A percentile compares a stretch with the other conserved stretches of the same genome.
phyloP scores from a whole-genome alignment of 2,888 invertebrate genomes.

The Parnassius apollo region DNA sequence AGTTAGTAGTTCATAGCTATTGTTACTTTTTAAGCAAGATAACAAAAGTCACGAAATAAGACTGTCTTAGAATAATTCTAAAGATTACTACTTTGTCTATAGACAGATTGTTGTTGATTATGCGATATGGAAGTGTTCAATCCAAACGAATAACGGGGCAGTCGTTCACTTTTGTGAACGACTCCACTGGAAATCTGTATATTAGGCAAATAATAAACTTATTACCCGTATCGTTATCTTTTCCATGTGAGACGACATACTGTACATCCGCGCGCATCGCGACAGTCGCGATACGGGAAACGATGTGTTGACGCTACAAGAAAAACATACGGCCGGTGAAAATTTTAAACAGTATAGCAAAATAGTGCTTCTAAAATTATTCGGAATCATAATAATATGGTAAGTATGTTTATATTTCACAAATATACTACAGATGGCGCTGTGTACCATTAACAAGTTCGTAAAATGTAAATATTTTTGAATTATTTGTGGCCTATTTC shows the following conservation, averaged over 20 bases:
- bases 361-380: slow-evolving; percentile 23
- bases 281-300: slow-evolving; percentile 53
- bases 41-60: too few species aligned
- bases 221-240: slow-evolving; percentile 32
- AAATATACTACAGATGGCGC: slow-evolving; percentile 25
- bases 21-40: too few species aligned
- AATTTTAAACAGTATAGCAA: slow-evolving; percentile 23
- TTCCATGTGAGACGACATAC: slow-evolving; percentile 37
- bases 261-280: slow-evolving; percentile 53
- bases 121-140: neutral
- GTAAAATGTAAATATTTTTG: too few species aligned
- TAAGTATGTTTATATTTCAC: slow-evolving; percentile 41
- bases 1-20: too few species aligned
- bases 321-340: slow-evolving; percentile 29
- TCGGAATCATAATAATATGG: slow-evolving; percentile 46
- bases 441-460: slow-evolving; percentile 22
- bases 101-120: neutral
- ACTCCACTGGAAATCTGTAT: slow-evolving; percentile 29
- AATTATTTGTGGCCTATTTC: too few species aligned
- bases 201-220: slow-evolving; percentile 30
- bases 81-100: neutral
- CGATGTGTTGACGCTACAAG: slow-evolving; percentile 45
- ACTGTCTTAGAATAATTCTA: too few species aligned
- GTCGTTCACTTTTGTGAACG: neutral
- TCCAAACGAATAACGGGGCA: neutral